phyloP scores from a whole-genome alignment of 2,888 invertebrate genomes.

The Ganaspis brasiliensis region DNA sequence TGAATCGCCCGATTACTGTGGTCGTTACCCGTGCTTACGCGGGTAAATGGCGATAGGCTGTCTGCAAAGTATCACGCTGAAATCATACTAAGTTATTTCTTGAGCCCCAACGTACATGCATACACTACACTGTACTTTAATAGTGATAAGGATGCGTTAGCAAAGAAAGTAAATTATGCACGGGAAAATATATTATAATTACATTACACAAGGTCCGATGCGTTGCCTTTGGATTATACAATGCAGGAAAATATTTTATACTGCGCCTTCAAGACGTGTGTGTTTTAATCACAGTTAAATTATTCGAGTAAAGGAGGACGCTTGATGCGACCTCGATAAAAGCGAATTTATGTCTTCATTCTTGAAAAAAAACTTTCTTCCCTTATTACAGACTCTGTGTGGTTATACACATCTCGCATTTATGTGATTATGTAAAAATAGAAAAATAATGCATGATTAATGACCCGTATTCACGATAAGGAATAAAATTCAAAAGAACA shows the following conservation, averaged over 20 bases:
- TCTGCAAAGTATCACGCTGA: conserved; percentile 58
- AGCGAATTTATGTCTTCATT: conserved; percentile 20
- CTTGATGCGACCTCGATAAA: conserved; percentile 27
- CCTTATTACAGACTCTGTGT: background rate
- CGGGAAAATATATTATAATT: conserved; percentile 40
- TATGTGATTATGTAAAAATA: too few species aligned
- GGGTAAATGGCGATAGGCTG: conserved; percentile 61
- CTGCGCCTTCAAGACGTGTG: conserved; percentile 26
- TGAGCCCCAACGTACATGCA: conserved; percentile 43
- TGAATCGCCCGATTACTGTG: conserved; percentile 60
- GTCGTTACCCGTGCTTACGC: conserved; percentile 63
- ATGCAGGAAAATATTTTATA: conserved; percentile 19
- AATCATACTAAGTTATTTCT: conserved; percentile 60
- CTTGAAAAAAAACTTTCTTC: background rate
- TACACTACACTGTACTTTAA: conserved; percentile 3
- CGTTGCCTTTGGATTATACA: background rate
- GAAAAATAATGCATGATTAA: too few species aligned
- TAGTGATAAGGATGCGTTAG: conserved; percentile 34
- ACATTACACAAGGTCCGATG: conserved; percentile 10
- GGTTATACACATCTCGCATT: too few species aligned
- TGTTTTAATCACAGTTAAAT: conserved; percentile 32
- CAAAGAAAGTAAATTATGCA: conserved; percentile 32
- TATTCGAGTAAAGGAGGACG: conserved; percentile 30
- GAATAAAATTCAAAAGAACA: too few species aligned
- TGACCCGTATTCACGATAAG: too few species aligned